Evolutionary conservation across 1,140 invertebrate genomes (phyloP).

Genomic region (Coptotermes formosanus): DNA sequence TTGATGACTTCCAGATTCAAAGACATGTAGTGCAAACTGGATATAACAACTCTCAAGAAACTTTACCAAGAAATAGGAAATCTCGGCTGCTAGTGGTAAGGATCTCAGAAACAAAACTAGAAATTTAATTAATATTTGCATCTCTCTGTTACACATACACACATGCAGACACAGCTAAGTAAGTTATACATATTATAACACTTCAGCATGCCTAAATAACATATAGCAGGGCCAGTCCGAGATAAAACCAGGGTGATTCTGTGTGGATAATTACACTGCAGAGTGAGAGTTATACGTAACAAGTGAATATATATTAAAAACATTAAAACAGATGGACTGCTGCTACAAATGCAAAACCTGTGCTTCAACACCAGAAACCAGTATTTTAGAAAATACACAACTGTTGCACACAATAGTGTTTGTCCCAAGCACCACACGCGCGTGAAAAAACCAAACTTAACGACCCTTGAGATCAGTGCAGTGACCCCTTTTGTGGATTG

Average conservation of each 20-base stretch:
- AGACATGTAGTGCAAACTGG: not conserved
- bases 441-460: not conserved
- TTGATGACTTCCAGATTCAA: not conserved
- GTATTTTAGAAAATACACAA: not conserved
- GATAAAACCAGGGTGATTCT: not conserved
- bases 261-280: not conserved
- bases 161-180: not conserved
- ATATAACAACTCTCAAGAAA: not conserved
- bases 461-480: not conserved
- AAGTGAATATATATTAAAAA: slow-evolving; percentile 8
- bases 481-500: not conserved
- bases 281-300: not conserved
- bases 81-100: not conserved
- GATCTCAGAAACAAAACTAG: not conserved
- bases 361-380: not conserved
- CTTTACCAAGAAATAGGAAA: not conserved
- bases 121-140: not conserved
- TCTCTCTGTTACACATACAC: not conserved
- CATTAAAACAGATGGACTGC: not conserved
- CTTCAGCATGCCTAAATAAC: not conserved
- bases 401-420: not conserved
- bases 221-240: not conserved
- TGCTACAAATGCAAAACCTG: not conserved
- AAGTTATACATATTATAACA: not conserved
- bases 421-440: not conserved